Conservation (phyloP, 2,113 vertebrate species). For the Mirza zaza region DNA sequence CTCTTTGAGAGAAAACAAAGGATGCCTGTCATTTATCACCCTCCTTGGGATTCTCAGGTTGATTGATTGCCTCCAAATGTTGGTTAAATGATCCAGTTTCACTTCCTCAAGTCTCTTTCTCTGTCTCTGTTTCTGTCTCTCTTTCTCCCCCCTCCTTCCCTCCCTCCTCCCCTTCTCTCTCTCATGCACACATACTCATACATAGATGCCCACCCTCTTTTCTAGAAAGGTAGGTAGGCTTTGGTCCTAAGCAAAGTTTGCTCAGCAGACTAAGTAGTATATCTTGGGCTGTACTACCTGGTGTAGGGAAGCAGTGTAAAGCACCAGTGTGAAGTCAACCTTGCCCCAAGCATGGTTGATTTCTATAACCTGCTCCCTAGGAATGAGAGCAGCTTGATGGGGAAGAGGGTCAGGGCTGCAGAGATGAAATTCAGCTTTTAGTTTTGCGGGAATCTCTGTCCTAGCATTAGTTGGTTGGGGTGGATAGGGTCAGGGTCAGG, state of each 20-base stretch:
- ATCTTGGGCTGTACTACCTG: background rate
- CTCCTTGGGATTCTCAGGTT: background rate
- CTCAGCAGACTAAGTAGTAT: background rate
- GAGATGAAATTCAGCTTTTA: background rate
- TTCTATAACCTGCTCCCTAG: background rate
- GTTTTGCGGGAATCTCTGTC: background rate
- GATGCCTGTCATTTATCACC: background rate
- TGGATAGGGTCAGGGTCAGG: background rate
- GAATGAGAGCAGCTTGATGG: background rate
- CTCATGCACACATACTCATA: background rate
- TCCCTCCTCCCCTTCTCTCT: too few relatives aligned
- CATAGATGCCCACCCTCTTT: background rate
- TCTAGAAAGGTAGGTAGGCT: constrained; percentile 15
- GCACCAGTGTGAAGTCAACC: background rate
- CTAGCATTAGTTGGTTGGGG: background rate
- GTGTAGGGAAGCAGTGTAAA: background rate
- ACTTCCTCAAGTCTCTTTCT: background rate
- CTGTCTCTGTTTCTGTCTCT: rapidly evolving
- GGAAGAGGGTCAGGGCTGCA: background rate
- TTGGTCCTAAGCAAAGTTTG: background rate
- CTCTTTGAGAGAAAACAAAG: background rate
- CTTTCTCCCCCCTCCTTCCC: rapidly evolving
- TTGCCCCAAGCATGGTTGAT: background rate
- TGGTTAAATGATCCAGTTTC: background rate
- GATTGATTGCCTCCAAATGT: background rate